Conservation (phyloP, 2,113 vertebrate genomes). For the Cisticola juncidis region DNA sequence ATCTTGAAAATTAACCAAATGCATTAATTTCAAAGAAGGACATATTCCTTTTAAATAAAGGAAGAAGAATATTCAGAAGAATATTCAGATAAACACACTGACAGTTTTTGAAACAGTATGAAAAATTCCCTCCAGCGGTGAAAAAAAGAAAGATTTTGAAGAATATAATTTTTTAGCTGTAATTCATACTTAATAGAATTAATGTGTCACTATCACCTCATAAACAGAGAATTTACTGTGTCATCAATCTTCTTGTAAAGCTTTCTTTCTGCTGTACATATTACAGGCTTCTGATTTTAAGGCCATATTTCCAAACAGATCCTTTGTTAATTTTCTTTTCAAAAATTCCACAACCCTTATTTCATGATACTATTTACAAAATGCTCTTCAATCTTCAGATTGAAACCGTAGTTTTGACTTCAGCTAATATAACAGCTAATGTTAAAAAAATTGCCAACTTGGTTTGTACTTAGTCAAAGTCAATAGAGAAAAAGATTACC, state of each 20-base stretch:
- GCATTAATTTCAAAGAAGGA: background rate
- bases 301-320: rapidly evolving
- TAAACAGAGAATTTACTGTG: background rate
- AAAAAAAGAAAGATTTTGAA: background rate
- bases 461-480: background rate
- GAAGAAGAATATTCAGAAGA: background rate
- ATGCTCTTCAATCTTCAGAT: background rate
- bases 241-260: background rate
- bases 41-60: background rate
- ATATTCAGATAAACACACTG: background rate
- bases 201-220: background rate
- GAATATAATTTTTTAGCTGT: background rate
- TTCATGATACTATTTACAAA: background rate
- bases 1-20: background rate
- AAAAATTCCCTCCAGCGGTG: background rate
- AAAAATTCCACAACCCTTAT: background rate
- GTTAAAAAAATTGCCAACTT: rapidly evolving
- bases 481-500: background rate
- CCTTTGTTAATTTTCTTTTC: background rate
- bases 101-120: background rate
- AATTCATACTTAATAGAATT: background rate
- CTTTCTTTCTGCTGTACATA: background rate
- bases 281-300: background rate
- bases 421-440: background rate
- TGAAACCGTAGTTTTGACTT: background rate